Evolutionary conservation across 2,888 invertebrate genomes (phyloP).

Genomic region (Strigamia crassipes): DNA sequence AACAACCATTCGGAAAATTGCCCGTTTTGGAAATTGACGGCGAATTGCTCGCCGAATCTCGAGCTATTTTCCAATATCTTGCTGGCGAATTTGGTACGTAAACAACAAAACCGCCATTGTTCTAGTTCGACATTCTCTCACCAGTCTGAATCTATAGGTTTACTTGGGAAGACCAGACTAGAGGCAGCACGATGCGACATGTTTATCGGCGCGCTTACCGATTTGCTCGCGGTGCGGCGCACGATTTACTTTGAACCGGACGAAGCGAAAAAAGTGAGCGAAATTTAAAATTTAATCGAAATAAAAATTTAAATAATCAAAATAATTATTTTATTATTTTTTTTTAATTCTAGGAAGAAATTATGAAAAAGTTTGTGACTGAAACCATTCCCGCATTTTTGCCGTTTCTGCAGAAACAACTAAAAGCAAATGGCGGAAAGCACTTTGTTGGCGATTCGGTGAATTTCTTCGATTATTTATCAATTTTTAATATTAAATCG

Average conservation of each 20-base stretch:
- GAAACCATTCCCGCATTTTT: conserved; percentile 66
- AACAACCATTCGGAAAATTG: conserved; percentile 65
- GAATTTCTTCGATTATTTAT: conserved; percentile 53
- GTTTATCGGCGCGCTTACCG: conserved; percentile 59
- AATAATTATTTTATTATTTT: neutral
- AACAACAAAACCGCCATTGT: neutral
- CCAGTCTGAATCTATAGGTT: conserved; percentile 53
- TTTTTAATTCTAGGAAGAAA: conserved; percentile 59
- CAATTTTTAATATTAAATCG: neutral
- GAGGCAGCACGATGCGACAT: conserved; percentile 66
- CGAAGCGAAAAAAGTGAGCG: conserved; percentile 45
- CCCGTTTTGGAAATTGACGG: conserved; percentile 67
- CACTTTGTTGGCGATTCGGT: conserved; percentile 65
- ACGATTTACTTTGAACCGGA: neutral
- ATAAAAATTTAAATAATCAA: no score
- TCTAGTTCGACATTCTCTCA: neutral
- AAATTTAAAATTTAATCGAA: neutral
- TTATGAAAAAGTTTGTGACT: conserved; percentile 63
- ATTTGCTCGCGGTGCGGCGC: conserved; percentile 49
- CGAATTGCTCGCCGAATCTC: conserved; percentile 64
- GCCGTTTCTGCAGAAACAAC: conserved; percentile 64
- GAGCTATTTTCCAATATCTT: conserved; percentile 65
- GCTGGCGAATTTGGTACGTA: conserved; percentile 61
- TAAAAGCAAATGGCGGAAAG: conserved; percentile 63
- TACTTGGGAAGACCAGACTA: conserved; percentile 65